phyloP scores from a whole-genome alignment of 1,140 invertebrate genomes.

The Augochlora pura region DNA sequence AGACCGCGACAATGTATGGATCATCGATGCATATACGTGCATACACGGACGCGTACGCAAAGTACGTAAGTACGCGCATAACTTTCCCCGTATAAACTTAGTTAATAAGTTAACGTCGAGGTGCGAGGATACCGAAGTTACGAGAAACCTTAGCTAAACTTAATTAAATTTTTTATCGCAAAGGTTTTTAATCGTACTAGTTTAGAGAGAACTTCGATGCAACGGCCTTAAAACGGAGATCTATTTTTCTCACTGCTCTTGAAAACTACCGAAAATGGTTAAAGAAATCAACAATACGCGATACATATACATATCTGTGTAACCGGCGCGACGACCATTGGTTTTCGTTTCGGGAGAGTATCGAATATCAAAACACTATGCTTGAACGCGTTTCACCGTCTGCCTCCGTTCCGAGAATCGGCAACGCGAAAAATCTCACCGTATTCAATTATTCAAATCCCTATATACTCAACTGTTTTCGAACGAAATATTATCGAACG shows the following conservation, averaged over 20 bases:
- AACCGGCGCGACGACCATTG: not conserved
- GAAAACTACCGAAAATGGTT: slow-evolving; percentile 26
- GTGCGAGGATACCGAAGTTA: slow-evolving; percentile 25
- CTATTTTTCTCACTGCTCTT: slow-evolving; percentile 61
- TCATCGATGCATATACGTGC: slow-evolving; percentile 13
- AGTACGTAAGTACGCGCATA: not conserved
- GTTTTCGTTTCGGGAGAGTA: not conserved
- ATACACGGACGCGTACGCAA: not conserved
- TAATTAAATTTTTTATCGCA: slow-evolving; percentile 57
- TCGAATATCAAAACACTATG: slow-evolving; percentile 19
- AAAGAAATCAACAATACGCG: not conserved
- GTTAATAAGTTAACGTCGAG: slow-evolving; percentile 34
- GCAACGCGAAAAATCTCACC: too few relatives aligned
- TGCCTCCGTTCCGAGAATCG: not conserved
- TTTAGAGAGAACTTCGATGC: slow-evolving; percentile 44
- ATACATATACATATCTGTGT: slow-evolving; percentile 15
- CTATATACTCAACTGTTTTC: not conserved
- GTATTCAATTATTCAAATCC: not conserved
- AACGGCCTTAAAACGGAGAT: slow-evolving; percentile 64
- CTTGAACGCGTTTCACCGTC: too few relatives aligned
- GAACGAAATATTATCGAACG: not conserved
- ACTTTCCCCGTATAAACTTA: slow-evolving; percentile 19
- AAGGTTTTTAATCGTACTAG: slow-evolving; percentile 52
- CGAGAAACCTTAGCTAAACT: slow-evolving; percentile 21
- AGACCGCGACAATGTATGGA: not conserved